These are phyloP conservation scores for Daboia siamensis DNA, from an alignment of 2,113 vertebrate genomes.

Conservation along the genomic window DNA sequence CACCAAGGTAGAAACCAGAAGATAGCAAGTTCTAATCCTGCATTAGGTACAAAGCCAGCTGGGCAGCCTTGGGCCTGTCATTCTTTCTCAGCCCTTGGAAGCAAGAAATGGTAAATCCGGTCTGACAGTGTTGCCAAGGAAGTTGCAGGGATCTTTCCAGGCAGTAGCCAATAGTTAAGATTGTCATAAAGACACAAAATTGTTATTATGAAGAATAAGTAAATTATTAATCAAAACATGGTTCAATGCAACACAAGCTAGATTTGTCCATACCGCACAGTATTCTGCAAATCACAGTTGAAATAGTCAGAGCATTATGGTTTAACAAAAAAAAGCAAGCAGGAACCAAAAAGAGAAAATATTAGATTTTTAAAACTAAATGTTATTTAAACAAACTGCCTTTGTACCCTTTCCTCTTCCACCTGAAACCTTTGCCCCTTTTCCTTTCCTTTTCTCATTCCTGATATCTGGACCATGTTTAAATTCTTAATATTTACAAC, in stretches of 20 bases:
- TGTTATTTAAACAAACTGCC: not conserved
- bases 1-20: not conserved
- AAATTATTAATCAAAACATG: not conserved
- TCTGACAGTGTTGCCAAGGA: not conserved
- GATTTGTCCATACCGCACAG: not conserved
- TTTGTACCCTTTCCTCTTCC: not conserved
- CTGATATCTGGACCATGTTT: conserved; percentile 31
- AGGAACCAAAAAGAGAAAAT: not conserved
- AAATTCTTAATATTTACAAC: conserved; percentile 41
- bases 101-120: not conserved
- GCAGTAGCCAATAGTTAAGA: not conserved
- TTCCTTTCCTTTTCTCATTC: not conserved
- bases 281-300: not conserved
- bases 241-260: not conserved
- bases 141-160: not conserved
- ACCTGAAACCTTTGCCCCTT: too few relatives aligned
- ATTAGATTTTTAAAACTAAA: not conserved
- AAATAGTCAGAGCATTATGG: not conserved
- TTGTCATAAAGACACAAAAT: not conserved
- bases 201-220: not conserved
- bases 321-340: not conserved
- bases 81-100: not conserved
- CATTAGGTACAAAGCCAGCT: not conserved
- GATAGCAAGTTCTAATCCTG: not conserved
- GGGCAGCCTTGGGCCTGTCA: not conserved